These are phyloP conservation scores for Gopherus evgoodei DNA, from an alignment of 2,113 vertebrate species.

Conservation along the genomic window DNA sequence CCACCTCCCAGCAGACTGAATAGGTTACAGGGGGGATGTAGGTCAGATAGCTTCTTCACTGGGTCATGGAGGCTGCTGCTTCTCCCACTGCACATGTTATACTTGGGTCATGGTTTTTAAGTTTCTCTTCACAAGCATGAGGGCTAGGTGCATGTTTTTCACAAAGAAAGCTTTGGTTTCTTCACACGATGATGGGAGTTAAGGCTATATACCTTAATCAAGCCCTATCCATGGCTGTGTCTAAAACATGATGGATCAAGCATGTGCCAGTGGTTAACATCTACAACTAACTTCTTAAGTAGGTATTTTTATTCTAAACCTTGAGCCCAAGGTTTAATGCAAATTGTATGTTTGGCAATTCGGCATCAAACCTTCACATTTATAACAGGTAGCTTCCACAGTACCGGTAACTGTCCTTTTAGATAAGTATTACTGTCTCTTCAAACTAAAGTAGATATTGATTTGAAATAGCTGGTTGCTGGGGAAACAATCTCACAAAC, in stretches of 20 bases:
- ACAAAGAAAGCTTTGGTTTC: background rate
- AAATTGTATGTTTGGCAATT: background rate
- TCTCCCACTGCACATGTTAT: background rate
- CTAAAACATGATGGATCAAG: background rate
- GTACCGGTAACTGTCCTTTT: background rate
- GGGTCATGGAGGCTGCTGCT: background rate
- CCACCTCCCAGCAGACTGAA: background rate
- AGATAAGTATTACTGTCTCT: background rate
- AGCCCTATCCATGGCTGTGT: background rate
- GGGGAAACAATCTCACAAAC: background rate
- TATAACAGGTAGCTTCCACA: background rate
- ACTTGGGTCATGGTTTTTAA: background rate
- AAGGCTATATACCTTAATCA: background rate
- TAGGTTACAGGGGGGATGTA: background rate
- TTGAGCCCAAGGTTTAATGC: background rate
- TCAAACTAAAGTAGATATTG: background rate
- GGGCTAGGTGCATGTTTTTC: background rate
- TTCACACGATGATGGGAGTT: background rate
- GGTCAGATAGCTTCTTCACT: background rate
- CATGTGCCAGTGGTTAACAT: background rate
- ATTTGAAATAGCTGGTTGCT: background rate
- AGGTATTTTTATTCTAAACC: background rate
- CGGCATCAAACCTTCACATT: background rate
- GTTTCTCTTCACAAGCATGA: background rate
- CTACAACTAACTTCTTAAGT: background rate